phyloP scores from a whole-genome alignment of 2,888 invertebrate genomes.

The Tolmerus cingulatus region DNA sequence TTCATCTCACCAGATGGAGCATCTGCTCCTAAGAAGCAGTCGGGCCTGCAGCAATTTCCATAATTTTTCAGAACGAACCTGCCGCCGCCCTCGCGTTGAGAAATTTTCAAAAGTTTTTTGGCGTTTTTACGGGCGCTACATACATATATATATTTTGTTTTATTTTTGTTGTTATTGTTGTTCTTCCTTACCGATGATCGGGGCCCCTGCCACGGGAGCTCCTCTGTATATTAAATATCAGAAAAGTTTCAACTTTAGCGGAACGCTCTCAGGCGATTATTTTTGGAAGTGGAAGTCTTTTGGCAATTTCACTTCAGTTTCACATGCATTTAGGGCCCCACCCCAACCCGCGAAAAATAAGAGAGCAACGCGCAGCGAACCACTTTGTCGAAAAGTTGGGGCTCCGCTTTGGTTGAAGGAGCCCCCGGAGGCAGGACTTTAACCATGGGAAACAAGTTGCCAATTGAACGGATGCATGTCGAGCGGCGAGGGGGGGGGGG shows the following conservation, averaged over 20 bases:
- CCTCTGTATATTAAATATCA: not conserved
- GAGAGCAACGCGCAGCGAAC: not conserved
- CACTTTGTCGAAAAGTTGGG: not conserved
- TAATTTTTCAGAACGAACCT: not conserved
- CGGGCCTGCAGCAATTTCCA: not conserved
- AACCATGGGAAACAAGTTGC: not conserved
- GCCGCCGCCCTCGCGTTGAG: not conserved
- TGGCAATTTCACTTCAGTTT: conserved; percentile 4
- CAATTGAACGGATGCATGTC: not conserved
- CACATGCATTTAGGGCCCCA: not conserved
- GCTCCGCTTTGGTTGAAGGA: not conserved
- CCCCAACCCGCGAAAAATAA: not conserved
- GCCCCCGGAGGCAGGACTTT: not conserved
- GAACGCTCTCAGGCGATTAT: not conserved
- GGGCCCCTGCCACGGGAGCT: not conserved
- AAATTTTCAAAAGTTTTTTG: not conserved
- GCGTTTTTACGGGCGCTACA: not conserved
- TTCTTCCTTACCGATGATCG: not conserved
- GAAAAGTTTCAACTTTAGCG: not conserved
- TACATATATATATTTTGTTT: not conserved
- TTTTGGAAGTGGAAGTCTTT: conserved; percentile 1
- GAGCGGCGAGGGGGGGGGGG: not conserved
- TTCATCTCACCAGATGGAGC: not conserved
- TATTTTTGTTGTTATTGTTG: not conserved
- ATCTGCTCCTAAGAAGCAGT: not conserved